Evolutionary conservation across 2,113 vertebrate species (phyloP).

Genomic region (Myanophis thanlyinensis): DNA sequence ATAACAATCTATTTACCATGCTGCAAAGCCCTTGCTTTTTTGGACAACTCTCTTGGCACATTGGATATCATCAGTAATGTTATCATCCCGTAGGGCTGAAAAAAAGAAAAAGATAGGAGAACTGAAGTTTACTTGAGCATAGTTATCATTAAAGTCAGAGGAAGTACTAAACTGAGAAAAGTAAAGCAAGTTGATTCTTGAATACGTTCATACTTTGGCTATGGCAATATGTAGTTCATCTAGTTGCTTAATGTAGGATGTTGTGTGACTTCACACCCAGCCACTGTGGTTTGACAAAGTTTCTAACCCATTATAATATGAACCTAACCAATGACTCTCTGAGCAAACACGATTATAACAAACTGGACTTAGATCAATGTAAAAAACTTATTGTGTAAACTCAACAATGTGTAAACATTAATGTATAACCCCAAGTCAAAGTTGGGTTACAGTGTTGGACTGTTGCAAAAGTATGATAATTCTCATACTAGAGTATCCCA

Average conservation of each 20-base stretch:
- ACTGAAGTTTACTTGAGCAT: too few relatives aligned
- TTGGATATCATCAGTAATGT: constrained; percentile 8
- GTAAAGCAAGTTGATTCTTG: neutral
- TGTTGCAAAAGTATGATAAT: neutral
- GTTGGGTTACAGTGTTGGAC: neutral
- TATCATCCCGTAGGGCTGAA: neutral
- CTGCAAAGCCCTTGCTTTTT: neutral
- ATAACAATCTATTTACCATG: constrained; percentile 8
- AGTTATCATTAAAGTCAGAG: neutral
- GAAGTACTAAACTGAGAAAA: neutral
- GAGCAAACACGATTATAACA: neutral
- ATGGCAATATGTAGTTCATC: neutral
- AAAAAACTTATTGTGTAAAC: neutral
- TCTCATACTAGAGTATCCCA: neutral
- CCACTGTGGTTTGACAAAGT: neutral
- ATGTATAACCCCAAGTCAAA: neutral
- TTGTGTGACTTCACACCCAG: neutral
- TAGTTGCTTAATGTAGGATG: neutral
- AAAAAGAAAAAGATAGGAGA: neutral
- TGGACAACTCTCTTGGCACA: neutral
- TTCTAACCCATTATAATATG: neutral
- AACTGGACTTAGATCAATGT: neutral
- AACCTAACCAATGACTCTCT: neutral
- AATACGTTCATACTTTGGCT: neutral
- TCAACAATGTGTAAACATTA: neutral